These are phyloP conservation scores for Helicoverpa zea DNA, from an alignment of 1,140 invertebrate genomes.

Conservation along the genomic window DNA sequence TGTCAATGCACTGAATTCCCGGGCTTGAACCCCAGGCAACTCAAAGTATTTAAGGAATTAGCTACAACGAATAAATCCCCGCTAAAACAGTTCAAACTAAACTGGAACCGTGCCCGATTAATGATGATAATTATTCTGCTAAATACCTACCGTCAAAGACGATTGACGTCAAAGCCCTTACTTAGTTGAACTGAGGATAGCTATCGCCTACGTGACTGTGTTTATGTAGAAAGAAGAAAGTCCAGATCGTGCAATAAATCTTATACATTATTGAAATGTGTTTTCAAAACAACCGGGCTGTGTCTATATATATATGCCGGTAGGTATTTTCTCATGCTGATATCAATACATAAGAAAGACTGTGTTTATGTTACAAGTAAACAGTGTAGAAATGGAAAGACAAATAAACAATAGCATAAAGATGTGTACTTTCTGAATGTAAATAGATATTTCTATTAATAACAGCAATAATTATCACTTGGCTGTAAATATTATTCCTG, in stretches of 20 bases:
- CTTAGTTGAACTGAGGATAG: slow-evolving; percentile 20
- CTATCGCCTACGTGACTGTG: slow-evolving; percentile 5
- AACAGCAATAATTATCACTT: slow-evolving; percentile 27
- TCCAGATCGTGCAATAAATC: not conserved
- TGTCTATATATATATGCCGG: slow-evolving; percentile 1
- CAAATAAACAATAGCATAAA: slow-evolving; percentile 17
- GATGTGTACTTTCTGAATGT: slow-evolving; percentile 24
- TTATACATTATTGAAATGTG: slow-evolving; percentile 17
- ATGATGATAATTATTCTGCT: not conserved
- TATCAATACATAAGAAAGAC: not conserved
- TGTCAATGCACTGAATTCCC: not conserved
- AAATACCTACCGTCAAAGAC: not conserved
- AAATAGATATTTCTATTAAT: slow-evolving; percentile 44
- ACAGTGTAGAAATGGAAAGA: slow-evolving; percentile 16
- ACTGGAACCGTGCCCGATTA: slow-evolving; percentile 1
- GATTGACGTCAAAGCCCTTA: slow-evolving; percentile 28
- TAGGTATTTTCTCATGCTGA: not conserved
- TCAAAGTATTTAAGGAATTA: not conserved
- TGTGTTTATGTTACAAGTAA: not conserved
- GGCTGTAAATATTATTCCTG: slow-evolving; percentile 37
- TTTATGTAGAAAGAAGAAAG: not conserved
- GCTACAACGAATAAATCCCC: not conserved
- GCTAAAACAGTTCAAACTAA: slow-evolving; percentile 3
- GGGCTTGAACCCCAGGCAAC: not conserved
- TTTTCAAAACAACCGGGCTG: slow-evolving; percentile 10